These are phyloP conservation scores for Peribatodes rhomboidaria DNA, from an alignment of 2,888 invertebrate species.

Conservation along the genomic window DNA sequence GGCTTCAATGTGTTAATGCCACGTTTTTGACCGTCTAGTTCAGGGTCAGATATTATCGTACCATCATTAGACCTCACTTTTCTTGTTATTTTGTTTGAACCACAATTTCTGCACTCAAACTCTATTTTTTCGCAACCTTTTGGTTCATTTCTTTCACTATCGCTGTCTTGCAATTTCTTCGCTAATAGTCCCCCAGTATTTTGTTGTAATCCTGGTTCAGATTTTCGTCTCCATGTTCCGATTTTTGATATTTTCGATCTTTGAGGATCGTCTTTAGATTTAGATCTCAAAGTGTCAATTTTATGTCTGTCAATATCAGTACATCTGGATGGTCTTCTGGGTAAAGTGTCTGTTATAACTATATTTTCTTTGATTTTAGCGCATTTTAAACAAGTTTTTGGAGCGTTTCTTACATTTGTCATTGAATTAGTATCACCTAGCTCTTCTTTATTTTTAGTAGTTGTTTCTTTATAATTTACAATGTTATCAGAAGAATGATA, in stretches of 20 bases:
- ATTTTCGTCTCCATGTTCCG: constrained; percentile 90
- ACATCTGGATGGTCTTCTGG: constrained; percentile 72
- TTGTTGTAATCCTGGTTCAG: constrained; percentile 89
- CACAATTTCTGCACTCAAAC: constrained; percentile 81
- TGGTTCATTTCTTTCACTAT: constrained; percentile 67
- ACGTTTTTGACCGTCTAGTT: constrained; percentile 68
- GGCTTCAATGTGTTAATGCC: constrained; percentile 57
- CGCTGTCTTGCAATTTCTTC: constrained; percentile 75
- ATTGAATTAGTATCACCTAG: constrained; percentile 69
- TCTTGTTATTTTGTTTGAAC: constrained; percentile 76
- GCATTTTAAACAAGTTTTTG: constrained; percentile 82
- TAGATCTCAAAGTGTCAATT: constrained; percentile 79
- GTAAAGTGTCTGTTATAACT: constrained; percentile 70
- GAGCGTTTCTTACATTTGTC: constrained; percentile 69
- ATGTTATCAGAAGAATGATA: constrained; percentile 83
- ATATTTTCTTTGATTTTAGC: constrained; percentile 84
- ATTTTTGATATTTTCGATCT: constrained; percentile 83
- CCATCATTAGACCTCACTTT: constrained; percentile 66
- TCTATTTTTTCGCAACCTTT: constrained; percentile 79
- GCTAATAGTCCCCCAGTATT: constrained; percentile 66
- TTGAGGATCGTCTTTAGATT: constrained; percentile 83
- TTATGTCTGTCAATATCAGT: constrained; percentile 69
- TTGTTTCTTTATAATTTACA: constrained; percentile 70
- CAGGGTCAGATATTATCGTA: constrained; percentile 72
- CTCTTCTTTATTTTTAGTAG: constrained; percentile 72